Percentiles rank a stretch among this genome's conserved stretches.
phyloP scores from a whole-genome alignment of 2,888 invertebrate species.

The Corythucha ciliata region DNA sequence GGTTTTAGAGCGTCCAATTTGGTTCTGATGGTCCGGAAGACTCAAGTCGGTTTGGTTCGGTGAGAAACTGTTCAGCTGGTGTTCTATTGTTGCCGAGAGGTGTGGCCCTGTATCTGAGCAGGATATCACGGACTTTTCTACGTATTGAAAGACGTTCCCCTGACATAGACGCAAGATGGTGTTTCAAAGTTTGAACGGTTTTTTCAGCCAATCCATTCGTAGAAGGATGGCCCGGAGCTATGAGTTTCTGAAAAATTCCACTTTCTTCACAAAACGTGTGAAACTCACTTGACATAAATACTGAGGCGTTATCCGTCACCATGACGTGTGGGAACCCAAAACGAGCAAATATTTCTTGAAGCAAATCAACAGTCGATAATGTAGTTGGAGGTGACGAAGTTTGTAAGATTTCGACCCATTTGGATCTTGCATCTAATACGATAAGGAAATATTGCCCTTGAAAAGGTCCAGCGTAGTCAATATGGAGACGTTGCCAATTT shows the following conservation, averaged over 20 bases:
- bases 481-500: constrained; percentile 4
- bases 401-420: constrained; percentile 31
- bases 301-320: constrained; percentile 28
- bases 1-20: too few species aligned
- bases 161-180: too few species aligned
- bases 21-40: too few species aligned
- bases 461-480: constrained; percentile 12
- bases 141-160: too few species aligned
- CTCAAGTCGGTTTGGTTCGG: too few species aligned
- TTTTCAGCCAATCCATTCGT: constrained; percentile 28
- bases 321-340: constrained; percentile 23
- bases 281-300: constrained; percentile 26
- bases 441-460: constrained; percentile 29
- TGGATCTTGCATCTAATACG: constrained; percentile 35
- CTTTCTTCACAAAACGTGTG: constrained; percentile 18
- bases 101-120: too few species aligned
- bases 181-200: constrained; percentile 25
- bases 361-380: constrained; percentile 19
- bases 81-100: too few species aligned
- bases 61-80: too few species aligned
- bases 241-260: constrained; percentile 22
- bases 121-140: too few species aligned
- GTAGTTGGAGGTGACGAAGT: constrained; percentile 17
- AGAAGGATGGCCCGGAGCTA: too few species aligned
- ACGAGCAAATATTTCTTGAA: constrained; percentile 25